Evolutionary conservation across 2,888 invertebrate species (phyloP).

Genomic region (Lasius platythorax): DNA sequence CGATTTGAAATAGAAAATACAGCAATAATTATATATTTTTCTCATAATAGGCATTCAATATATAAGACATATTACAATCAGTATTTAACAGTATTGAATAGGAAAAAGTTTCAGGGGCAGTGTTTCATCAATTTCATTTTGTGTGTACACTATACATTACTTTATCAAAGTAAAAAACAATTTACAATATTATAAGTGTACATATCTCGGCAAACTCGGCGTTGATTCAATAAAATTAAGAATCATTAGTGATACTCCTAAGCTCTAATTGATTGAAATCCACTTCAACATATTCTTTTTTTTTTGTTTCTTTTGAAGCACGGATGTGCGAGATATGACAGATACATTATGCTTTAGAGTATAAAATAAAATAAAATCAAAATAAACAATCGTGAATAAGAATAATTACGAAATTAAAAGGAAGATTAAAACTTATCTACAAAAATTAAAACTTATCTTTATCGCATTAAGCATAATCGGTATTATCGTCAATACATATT

Average conservation of each 20-base stretch:
- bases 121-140: constrained; percentile 60
- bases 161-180: constrained; percentile 74
- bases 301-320: not conserved
- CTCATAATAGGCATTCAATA: constrained; percentile 77
- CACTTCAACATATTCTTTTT: not conserved
- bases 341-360: constrained; percentile 36
- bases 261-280: constrained; percentile 57
- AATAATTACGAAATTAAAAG: constrained; percentile 60
- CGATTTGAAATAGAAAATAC: constrained; percentile 49
- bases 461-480: constrained; percentile 68
- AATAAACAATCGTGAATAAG: constrained; percentile 18
- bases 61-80: constrained; percentile 54
- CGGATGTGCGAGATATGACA: not conserved
- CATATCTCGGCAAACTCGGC: constrained; percentile 60
- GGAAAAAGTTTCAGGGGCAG: constrained; percentile 61
- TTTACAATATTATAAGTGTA: constrained; percentile 69
- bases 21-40: constrained; percentile 64
- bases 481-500: constrained; percentile 30
- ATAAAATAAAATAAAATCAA: constrained; percentile 12
- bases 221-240: constrained; percentile 44
- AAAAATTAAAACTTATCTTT: constrained; percentile 75
- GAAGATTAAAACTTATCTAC: constrained; percentile 80
- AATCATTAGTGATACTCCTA: constrained; percentile 50
- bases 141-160: constrained; percentile 68
- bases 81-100: constrained; percentile 51